Conservation (phyloP, 2,113 vertebrate species). For the Athene noctua region DNA sequence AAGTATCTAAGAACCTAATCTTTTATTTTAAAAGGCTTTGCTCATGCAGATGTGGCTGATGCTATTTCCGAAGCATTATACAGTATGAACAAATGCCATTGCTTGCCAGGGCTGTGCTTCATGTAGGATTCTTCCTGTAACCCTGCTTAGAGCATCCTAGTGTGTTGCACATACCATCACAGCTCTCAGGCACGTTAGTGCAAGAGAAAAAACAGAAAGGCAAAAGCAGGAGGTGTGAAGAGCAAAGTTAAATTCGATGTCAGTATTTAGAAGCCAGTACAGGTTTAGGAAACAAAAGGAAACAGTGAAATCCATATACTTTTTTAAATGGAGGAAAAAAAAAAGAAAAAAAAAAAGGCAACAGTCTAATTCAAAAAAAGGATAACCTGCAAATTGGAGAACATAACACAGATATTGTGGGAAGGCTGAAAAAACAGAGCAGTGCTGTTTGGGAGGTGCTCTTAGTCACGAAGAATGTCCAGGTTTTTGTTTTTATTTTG, state of each 20-base stretch:
- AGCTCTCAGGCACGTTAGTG: background rate
- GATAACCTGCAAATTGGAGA: constrained; percentile 21
- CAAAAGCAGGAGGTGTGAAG: background rate
- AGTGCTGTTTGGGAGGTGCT: constrained; percentile 24
- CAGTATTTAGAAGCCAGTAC: background rate
- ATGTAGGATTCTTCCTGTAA: background rate
- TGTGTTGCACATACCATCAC: background rate
- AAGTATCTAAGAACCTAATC: background rate
- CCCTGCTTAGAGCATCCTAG: background rate
- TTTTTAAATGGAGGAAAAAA: background rate
- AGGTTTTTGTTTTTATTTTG: background rate
- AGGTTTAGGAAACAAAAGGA: background rate
- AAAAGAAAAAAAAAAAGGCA: background rate
- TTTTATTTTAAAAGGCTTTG: constrained; percentile 40
- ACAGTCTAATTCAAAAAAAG: constrained; percentile 2
- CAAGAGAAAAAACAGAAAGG: background rate
- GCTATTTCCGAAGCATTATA: constrained; percentile 14
- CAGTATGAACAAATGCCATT: background rate
- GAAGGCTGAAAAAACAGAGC: constrained; percentile 13
- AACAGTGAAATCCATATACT: background rate
- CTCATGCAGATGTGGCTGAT: constrained; percentile 27
- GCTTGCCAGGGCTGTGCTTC: background rate
- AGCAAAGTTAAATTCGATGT: background rate
- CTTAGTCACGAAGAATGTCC: background rate
- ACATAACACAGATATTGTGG: background rate